Conservation (phyloP, 2,888 invertebrate genomes). For the Aethes cnicana region DNA sequence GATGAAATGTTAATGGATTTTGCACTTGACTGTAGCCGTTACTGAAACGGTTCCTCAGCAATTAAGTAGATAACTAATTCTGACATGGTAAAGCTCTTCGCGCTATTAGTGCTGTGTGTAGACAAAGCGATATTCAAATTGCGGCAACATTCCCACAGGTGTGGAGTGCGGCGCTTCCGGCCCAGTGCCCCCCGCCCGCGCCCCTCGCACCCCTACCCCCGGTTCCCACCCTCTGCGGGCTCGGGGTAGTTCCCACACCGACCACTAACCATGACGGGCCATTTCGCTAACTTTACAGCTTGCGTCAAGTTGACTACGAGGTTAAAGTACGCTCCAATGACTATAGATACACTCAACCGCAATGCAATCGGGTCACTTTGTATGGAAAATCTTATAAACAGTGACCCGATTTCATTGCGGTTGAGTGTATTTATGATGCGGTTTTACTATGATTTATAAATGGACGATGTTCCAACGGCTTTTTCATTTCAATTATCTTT, state of each 20-base stretch:
- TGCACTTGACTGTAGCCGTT: conserved; percentile 45
- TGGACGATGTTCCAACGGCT: too few relatives aligned
- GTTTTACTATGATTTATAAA: too few relatives aligned
- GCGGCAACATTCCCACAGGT: conserved; percentile 74
- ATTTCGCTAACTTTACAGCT: conserved; percentile 64
- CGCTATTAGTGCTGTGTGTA: conserved; percentile 38
- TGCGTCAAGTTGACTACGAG: conserved; percentile 39
- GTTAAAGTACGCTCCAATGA: too few relatives aligned
- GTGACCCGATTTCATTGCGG: too few relatives aligned
- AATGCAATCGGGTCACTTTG: too few relatives aligned
- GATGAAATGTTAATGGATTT: conserved; percentile 43
- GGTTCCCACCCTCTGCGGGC: conserved; percentile 42
- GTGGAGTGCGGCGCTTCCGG: conserved; percentile 75
- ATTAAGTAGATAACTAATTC: conserved; percentile 38
- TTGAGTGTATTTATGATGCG: too few relatives aligned
- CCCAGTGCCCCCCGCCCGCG: conserved; percentile 47
- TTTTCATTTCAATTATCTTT: too few relatives aligned
- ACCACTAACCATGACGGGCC: conserved; percentile 64
- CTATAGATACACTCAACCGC: too few relatives aligned
- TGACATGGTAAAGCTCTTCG: conserved; percentile 46
- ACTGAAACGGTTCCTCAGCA: conserved; percentile 26
- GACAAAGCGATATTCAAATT: conserved; percentile 58
- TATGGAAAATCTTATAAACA: too few relatives aligned
- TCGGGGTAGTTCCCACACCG: conserved; percentile 69
- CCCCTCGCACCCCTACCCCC: conserved; percentile 43